phyloP scores from a whole-genome alignment of 1,140 invertebrate genomes.

The Teleopsis dalmanni region DNA sequence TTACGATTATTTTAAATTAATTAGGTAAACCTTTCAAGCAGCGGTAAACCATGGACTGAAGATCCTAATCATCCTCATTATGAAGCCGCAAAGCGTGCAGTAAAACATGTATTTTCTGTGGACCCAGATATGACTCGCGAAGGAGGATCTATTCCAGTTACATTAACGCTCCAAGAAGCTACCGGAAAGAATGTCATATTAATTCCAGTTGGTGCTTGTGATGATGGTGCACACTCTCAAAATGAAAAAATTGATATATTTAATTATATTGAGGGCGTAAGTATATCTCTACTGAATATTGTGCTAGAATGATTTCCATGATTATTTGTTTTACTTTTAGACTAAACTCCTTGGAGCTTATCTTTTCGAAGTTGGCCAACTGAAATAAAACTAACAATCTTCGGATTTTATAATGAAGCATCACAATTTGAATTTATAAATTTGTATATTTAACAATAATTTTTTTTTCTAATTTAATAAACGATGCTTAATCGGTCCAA shows the following conservation, averaged over 20 bases:
- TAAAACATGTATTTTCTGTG: constrained; percentile 81
- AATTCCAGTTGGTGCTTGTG: constrained; percentile 81
- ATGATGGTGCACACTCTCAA: constrained; percentile 97
- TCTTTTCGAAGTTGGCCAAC: constrained; percentile 61
- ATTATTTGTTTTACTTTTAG: constrained; percentile 51
- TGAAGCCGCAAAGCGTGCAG: constrained; percentile 77
- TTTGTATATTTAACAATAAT: background rate
- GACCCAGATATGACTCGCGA: constrained; percentile 92
- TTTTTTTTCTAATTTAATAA: constrained; percentile 15
- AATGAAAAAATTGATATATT: constrained; percentile 91
- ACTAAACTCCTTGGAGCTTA: constrained; percentile 82
- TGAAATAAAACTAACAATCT: constrained; percentile 7
- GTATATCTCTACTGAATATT: too few relatives aligned
- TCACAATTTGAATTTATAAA: constrained; percentile 2
- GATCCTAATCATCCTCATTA: constrained; percentile 90
- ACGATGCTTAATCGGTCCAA: constrained; percentile 22
- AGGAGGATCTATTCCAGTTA: constrained; percentile 93
- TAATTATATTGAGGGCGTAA: constrained; percentile 93
- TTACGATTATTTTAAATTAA: background rate
- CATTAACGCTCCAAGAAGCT: constrained; percentile 80
- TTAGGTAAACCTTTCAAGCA: constrained; percentile 7
- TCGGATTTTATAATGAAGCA: constrained; percentile 7
- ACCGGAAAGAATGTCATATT: constrained; percentile 90
- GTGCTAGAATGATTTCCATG: constrained; percentile 1
- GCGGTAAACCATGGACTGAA: constrained; percentile 81